Evolutionary conservation across 2,888 invertebrate species (phyloP), one percentile per base, ranked within the genome.

Genomic region (Tetramorium bicarinatum): DNA sequence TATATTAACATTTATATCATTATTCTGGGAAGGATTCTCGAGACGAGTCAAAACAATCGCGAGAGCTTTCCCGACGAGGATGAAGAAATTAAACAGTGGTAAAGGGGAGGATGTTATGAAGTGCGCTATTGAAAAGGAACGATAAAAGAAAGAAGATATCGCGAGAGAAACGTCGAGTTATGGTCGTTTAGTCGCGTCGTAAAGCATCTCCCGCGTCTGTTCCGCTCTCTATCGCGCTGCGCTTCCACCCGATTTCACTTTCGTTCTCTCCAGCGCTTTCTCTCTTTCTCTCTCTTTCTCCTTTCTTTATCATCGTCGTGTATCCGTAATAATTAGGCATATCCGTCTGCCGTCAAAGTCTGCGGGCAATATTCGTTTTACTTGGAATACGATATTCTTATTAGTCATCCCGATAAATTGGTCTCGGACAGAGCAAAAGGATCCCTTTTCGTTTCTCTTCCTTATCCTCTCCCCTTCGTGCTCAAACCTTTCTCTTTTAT

Each of bases 141-240:
- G 85, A 86, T 87, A 89, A 90, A 90, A 90, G 89, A 87, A 90
- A 91, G 9, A 90, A 90, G 87, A 82, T 88, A 81, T 71, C 81
- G 79, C 72, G 80, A 85, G 81, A 81, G 89, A 89, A 88, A 89
- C 84, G 83, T 85, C 82, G 81, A 86, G 87, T 91, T 91, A 92
- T 89, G 90, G 87, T 87, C 91, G 89, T 92, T 93, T 92, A 93
- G 91, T 88, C 87, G 85, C 89, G 83, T 91, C 91, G 85, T 91
- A 93, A 92, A 93, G 91, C 87, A 88, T 89, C 87, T 89, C 85
- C 80, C 72, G 82, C 87, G 87, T 87, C 82, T 56, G 74, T 66
- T 62, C 82, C 82, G 76, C 54, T 80, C 71, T 62, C 81, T 71
- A 8, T 75, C 38, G 15, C 34, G 74, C 85, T 62, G 86, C 87